Evolutionary conservation across 2,797 vertebrate species (phyloP), one percentile per base, ranked within the genome.

Genomic region (Fundulus diaphanus): DNA sequence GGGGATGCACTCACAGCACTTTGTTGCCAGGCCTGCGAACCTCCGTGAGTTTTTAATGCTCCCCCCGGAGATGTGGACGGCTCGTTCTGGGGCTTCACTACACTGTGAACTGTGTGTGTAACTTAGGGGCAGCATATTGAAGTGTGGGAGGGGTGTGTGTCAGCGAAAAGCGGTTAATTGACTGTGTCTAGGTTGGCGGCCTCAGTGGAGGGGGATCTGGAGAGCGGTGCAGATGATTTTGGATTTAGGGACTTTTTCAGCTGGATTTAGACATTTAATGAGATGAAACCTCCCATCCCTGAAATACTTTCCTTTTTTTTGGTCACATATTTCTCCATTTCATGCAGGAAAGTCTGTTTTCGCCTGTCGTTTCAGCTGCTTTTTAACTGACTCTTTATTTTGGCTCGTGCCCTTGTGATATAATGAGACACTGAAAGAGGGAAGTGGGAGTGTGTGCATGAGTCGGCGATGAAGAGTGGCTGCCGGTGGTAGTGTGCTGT

Each of bases 1-100:
- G 0, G 97, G 97, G 63, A 97, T 98, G 92, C 97, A 98, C 0
- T 96, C 97, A 48, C 97, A 98, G 85, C 97, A 97, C 88, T 99
- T 95, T 76, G 97, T 98, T 82, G 94, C 96, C 0, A 95, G 97
- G 83, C 92, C 96, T 78, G 97, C 97, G 81, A 98, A 97, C 90
- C 92, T 99, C 68, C 97, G 98, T 99, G 94, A 99, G 98, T 98
- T 72, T 29, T 68, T 48, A 15, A 12, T n/a, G 7, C 24, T 42
- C 63, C 61, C 72, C 61, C 61, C 49, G 56, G 29, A 61, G 35
- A 71, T 83, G 57, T 69, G 68, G 52, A 68, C 49, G 73, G 56
- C 54, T 84, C 59, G 33, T 81, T 31, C 51, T 46, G 72, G 74
- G 51, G 51, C 51, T 52, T 22, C 51, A 6, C 51, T 40, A 46